phyloP scores from a whole-genome alignment of 2,888 invertebrate species.

The Megalurothrips usitatus region DNA sequence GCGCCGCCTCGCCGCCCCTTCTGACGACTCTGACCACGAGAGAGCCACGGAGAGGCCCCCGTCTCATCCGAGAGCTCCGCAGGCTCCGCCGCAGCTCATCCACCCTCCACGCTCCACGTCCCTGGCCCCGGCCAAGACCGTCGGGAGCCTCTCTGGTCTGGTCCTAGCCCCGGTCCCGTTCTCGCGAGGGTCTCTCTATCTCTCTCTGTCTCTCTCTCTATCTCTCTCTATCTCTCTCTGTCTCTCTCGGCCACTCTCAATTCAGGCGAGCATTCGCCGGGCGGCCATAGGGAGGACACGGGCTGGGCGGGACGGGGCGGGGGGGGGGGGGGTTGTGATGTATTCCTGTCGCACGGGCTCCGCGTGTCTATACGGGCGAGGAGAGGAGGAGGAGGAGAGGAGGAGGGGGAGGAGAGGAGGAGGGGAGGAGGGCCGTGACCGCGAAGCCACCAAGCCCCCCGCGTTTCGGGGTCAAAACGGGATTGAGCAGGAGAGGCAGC shows the following conservation, averaged over 20 bases:
- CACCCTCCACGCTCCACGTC: no score
- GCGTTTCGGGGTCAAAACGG: neutral
- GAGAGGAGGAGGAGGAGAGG: neutral
- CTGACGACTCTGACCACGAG: neutral
- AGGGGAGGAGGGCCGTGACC: neutral
- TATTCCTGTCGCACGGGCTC: conserved; percentile 20
- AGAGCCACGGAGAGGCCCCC: neutral
- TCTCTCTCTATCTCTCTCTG: neutral
- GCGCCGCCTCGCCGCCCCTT: neutral
- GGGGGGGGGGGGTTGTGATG: neutral
- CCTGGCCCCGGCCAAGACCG: no score
- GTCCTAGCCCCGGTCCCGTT: no score
- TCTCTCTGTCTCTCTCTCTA: neutral
- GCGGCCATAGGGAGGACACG: neutral
- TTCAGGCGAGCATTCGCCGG: neutral
- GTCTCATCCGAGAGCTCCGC: no score
- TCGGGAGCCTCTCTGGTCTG: no score
- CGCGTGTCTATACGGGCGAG: neutral
- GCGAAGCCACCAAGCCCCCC: neutral
- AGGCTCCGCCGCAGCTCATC: no score
- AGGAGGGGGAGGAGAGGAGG: neutral
- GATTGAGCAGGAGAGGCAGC: neutral
- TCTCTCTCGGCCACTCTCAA: neutral
- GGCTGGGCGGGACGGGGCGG: neutral
- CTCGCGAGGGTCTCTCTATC: neutral